Conservation (phyloP, 2,797 vertebrate species). For the Acropternis orthonyx region DNA sequence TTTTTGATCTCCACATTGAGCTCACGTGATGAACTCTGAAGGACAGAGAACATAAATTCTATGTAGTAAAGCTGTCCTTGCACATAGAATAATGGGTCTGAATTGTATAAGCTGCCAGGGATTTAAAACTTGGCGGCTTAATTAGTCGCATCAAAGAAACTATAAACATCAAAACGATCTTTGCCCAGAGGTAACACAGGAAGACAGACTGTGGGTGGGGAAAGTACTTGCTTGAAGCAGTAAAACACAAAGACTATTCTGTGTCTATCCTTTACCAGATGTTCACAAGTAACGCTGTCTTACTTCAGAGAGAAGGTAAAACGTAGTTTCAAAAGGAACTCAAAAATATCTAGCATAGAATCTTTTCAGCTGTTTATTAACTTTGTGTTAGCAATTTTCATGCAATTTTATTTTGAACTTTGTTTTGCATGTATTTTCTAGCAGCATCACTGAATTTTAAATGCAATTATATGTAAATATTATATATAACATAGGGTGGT, state of each 20-base stretch:
- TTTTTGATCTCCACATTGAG: background rate
- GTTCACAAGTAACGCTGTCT: background rate
- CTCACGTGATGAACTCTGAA: background rate
- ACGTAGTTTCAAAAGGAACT: background rate
- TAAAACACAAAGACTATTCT: background rate
- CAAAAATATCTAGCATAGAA: background rate
- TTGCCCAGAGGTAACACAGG: background rate
- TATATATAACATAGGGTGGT: background rate
- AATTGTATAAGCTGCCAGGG: background rate
- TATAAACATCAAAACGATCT: background rate
- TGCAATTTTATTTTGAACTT: background rate
- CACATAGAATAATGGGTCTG: background rate
- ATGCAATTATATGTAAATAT: background rate
- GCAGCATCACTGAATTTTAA: background rate
- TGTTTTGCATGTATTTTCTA: background rate
- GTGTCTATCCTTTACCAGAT: background rate
- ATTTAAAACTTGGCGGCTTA: conserved; percentile 38
- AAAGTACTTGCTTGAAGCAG: background rate
- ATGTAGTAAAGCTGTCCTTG: background rate
- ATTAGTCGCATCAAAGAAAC: conserved; percentile 26
- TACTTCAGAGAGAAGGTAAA: background rate
- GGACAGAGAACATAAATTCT: background rate
- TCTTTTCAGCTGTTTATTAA: background rate
- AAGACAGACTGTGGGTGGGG: background rate
- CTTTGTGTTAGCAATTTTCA: background rate